Conservation (phyloP, 2,888 invertebrate species). For the Chesias legatella region DNA sequence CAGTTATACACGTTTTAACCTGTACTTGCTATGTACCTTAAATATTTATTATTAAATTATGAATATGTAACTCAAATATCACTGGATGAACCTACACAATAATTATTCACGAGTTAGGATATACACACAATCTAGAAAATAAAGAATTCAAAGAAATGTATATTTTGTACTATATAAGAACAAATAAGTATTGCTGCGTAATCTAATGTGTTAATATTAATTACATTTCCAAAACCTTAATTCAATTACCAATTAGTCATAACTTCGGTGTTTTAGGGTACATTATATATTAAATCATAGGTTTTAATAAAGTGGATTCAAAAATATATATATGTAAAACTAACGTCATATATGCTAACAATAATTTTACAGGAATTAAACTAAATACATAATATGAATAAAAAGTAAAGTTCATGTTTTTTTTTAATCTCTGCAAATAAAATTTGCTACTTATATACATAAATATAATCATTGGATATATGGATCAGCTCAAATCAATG, state of each 20-base stretch:
- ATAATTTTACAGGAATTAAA: background rate
- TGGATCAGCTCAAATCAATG: too few relatives aligned
- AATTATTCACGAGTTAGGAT: background rate
- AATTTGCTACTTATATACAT: too few relatives aligned
- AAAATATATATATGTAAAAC: background rate
- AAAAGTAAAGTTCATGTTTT: too few relatives aligned
- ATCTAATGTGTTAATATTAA: background rate
- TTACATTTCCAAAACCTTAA: too few relatives aligned
- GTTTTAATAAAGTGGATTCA: background rate
- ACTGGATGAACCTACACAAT: conserved; percentile 15
- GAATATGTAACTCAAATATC: conserved; percentile 23
- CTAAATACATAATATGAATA: too few relatives aligned
- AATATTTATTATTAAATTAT: background rate
- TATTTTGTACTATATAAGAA: conserved; percentile 8
- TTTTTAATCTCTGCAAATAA: too few relatives aligned
- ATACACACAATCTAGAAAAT: conserved; percentile 9
- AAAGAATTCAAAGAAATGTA: conserved; percentile 2
- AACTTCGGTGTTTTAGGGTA: too few relatives aligned
- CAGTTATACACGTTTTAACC: too few relatives aligned
- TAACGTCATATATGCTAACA: background rate
- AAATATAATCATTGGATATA: too few relatives aligned
- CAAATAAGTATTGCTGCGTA: background rate
- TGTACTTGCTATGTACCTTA: too few relatives aligned
- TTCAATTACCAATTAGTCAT: too few relatives aligned
- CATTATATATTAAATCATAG: too few relatives aligned